Evolutionary conservation across 2,113 vertebrate species (phyloP).

Genomic region (Pelodiscus sinensis): DNA sequence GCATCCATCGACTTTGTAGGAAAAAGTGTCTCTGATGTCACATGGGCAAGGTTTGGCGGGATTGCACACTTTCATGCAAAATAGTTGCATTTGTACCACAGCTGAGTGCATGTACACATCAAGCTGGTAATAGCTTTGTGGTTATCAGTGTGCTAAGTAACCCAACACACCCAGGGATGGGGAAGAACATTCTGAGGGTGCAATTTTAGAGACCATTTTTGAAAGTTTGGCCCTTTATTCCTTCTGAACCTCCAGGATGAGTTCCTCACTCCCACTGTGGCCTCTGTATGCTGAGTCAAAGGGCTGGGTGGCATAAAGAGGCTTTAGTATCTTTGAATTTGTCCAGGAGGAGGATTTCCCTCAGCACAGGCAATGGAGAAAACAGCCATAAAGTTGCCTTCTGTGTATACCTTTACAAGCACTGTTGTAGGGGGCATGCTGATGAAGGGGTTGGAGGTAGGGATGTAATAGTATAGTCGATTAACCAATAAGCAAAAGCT

Average conservation of each 20-base stretch:
- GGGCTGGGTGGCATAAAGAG: neutral
- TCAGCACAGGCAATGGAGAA: neutral
- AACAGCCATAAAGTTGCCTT: neutral
- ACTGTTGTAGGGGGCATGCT: accelerated
- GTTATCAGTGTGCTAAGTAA: neutral
- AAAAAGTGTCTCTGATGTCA: too few relatives aligned
- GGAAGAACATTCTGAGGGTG: neutral
- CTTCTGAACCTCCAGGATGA: neutral
- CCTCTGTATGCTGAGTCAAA: neutral
- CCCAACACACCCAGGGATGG: neutral
- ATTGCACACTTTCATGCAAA: neutral
- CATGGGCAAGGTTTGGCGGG: neutral
- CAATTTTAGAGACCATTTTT: neutral
- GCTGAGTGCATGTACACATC: neutral
- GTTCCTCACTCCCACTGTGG: neutral
- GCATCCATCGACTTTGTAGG: neutral
- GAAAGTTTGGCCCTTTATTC: neutral
- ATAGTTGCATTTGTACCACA: neutral
- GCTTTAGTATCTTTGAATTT: neutral
- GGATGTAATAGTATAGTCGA: too few relatives aligned
- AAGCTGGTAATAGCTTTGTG: neutral
- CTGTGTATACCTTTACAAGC: neutral
- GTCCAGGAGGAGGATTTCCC: neutral
- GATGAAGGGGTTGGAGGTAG: accelerated
- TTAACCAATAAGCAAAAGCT: too few relatives aligned